Percentiles rank a stretch among this genome's conserved stretches.
These are phyloP conservation scores for Macrotis lagotis DNA, from an alignment of 2,113 vertebrate species.

Conservation along the genomic window DNA sequence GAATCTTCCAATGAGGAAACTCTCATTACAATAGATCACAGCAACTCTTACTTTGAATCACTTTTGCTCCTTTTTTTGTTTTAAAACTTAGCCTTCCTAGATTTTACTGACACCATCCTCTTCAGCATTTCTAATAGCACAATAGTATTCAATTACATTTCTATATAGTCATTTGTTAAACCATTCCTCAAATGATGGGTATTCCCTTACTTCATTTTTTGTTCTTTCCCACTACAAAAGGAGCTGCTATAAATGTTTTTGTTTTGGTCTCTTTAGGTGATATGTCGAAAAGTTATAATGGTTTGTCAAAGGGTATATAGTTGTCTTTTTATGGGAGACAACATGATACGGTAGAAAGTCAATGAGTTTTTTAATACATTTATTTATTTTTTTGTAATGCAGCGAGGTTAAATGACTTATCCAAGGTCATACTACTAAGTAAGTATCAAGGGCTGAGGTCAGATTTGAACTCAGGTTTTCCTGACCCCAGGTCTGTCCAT, in stretches of 20 bases:
- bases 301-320: not conserved
- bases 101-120: not conserved
- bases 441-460: no score
- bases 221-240: not conserved
- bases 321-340: not conserved
- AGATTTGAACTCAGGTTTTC: no score
- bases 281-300: not conserved
- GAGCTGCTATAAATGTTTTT: not conserved
- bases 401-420: no score
- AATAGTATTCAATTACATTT: not conserved
- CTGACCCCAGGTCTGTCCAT: no score
- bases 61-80: not conserved
- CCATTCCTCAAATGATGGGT: not conserved
- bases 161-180: not conserved
- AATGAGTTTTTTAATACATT: no score
- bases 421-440: no score
- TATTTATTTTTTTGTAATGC: no score
- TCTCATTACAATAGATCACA: not conserved
- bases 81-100: not conserved
- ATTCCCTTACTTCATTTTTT: not conserved
- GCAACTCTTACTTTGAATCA: not conserved
- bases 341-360: not conserved
- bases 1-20: not conserved
- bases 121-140: not conserved
- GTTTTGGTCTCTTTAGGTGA: not conserved